These are phyloP conservation scores for Eumeta japonica DNA, from an alignment of 1,140 invertebrate genomes.

Conservation along the genomic window DNA sequence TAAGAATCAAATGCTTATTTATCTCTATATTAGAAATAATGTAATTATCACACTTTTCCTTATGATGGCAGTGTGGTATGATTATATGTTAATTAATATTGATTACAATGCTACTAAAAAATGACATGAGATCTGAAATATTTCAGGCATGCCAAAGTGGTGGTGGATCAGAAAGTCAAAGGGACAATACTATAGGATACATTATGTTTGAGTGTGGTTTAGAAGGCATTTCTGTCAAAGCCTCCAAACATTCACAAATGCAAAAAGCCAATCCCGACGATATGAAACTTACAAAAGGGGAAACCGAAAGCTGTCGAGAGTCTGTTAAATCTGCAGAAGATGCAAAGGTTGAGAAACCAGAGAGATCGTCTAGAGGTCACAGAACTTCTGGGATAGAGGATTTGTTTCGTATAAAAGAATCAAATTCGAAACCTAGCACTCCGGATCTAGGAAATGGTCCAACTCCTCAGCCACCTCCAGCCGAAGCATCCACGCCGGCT, in stretches of 20 bases:
- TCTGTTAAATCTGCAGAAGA: constrained; percentile 57
- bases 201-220: constrained; percentile 97
- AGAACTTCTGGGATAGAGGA: constrained; percentile 52
- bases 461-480: constrained; percentile 26
- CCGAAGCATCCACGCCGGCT: constrained; percentile 29
- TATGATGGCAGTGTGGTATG: no score
- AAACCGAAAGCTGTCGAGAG: constrained; percentile 52
- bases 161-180: constrained; percentile 30
- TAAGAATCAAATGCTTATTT: no score
- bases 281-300: constrained; percentile 41
- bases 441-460: constrained; percentile 42
- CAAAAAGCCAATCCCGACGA: constrained; percentile 69
- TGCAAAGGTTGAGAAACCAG: constrained; percentile 44
- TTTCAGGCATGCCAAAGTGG: no score
- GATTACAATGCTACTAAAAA: no score
- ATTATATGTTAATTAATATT: no score
- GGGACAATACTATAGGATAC: constrained; percentile 79
- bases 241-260: constrained; percentile 72
- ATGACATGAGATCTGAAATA: no score
- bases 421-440: constrained; percentile 51
- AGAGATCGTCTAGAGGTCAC: constrained; percentile 20
- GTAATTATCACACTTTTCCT: no score
- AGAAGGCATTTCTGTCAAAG: constrained; percentile 84
- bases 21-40: no score
- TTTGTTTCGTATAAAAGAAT: constrained; percentile 49